phyloP scores from a whole-genome alignment of 2,888 invertebrate genomes.

The Trichogramma evanescens region DNA sequence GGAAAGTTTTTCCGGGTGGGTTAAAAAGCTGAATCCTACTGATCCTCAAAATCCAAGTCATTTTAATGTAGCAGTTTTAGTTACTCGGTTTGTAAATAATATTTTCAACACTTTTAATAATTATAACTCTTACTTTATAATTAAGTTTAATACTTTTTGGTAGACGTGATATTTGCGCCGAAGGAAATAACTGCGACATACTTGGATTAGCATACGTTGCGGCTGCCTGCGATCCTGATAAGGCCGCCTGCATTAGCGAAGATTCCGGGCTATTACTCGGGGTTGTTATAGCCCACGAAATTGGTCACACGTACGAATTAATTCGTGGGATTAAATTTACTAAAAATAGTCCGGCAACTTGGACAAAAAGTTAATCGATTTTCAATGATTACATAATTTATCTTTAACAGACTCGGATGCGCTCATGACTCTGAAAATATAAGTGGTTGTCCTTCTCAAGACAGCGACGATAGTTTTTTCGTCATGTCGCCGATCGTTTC shows the following conservation, averaged over 20 bases:
- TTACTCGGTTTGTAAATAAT: constrained; percentile 55
- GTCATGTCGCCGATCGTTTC: constrained; percentile 85
- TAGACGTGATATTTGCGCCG: constrained; percentile 35
- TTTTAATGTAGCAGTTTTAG: constrained; percentile 77
- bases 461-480: constrained; percentile 50
- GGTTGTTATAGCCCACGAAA: constrained; percentile 83
- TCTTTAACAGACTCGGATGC: constrained; percentile 68
- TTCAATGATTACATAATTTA: neutral
- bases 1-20: constrained; percentile 61
- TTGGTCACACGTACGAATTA: constrained; percentile 78
- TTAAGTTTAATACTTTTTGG: neutral
- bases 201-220: constrained; percentile 84
- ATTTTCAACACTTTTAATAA: constrained; percentile 40
- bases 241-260: constrained; percentile 85
- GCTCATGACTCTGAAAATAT: constrained; percentile 77
- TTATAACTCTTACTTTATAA: neutral
- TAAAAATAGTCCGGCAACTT: neutral
- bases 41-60: constrained; percentile 75
- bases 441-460: constrained; percentile 64
- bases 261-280: constrained; percentile 84
- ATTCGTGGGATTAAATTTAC: neutral
- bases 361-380: neutral
- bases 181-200: constrained; percentile 53
- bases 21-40: constrained; percentile 60
- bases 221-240: constrained; percentile 78